Conservation (phyloP, 2,888 invertebrate genomes). For the Ceratothoa steindachneri region DNA sequence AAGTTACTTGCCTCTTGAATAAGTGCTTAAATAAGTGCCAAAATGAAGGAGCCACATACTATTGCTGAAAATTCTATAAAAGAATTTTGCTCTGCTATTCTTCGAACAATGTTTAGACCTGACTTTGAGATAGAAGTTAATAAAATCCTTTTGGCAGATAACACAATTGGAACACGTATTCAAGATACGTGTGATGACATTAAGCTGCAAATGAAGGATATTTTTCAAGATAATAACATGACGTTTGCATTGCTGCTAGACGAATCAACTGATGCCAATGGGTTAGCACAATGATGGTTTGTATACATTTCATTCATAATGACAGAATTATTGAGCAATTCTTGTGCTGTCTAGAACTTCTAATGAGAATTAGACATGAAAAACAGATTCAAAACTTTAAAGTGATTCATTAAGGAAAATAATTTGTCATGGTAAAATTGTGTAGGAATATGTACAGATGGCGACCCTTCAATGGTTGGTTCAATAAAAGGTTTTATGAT, state of each 20-base stretch:
- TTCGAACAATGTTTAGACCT: background rate
- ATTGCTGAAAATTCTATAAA: background rate
- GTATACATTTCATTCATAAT: background rate
- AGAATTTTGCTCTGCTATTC: background rate
- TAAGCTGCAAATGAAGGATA: background rate
- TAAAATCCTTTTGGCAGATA: background rate
- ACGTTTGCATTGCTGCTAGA: background rate
- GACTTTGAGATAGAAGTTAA: background rate
- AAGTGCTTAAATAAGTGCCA: background rate
- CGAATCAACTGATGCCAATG: background rate
- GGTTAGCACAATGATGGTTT: background rate
- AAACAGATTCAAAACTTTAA: no score
- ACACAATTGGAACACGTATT: background rate
- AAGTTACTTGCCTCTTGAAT: no score
- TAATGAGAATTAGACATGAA: background rate
- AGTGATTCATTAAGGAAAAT: no score
- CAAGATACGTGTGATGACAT: background rate
- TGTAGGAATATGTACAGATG: background rate
- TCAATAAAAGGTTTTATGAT: background rate
- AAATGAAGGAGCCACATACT: background rate
- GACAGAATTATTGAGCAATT: background rate
- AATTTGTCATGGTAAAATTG: no score
- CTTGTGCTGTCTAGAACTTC: background rate
- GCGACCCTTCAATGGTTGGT: background rate
- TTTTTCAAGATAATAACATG: background rate